Percentiles rank a stretch among this genome's conserved stretches.
These are phyloP conservation scores for Drosophila seguyi DNA, from an alignment of 1,140 invertebrate species.

Conservation along the genomic window DNA sequence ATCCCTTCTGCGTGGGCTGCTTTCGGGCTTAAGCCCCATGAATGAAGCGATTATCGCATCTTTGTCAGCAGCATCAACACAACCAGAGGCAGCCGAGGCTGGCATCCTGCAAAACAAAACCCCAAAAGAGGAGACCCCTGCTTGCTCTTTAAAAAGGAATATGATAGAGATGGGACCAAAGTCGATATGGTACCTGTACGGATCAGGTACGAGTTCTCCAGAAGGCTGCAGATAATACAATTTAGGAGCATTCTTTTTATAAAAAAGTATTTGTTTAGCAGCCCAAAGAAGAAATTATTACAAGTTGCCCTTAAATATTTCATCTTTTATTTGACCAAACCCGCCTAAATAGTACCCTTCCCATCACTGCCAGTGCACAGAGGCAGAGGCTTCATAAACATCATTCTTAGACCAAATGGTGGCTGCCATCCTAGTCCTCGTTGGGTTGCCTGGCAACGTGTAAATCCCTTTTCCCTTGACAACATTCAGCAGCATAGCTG, in stretches of 20 bases:
- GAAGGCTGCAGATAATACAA: too few species aligned
- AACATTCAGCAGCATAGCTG: constrained; percentile 27
- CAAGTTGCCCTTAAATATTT: not conserved
- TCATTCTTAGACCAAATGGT: constrained; percentile 6
- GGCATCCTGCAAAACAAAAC: constrained; percentile 26
- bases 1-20: constrained; percentile 43
- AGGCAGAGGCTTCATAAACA: constrained; percentile 36
- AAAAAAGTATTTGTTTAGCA: not conserved
- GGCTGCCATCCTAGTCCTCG: constrained; percentile 14
- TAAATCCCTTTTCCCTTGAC: constrained; percentile 16
- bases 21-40: constrained; percentile 51
- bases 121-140: not conserved
- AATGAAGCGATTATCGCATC: constrained; percentile 62
- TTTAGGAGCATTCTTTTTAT: too few species aligned
- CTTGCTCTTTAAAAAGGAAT: not conserved
- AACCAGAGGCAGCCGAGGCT: not conserved
- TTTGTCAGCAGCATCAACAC: constrained; percentile 49
- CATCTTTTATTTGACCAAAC: not conserved
- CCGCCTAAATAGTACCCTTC: not conserved
- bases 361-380: not conserved
- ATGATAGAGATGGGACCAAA: not conserved
- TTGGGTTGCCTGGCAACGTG: constrained; percentile 34
- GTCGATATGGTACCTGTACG: not conserved
- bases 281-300: not conserved
- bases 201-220: too few species aligned